Evolutionary conservation across 2,113 vertebrate genomes (phyloP), one percentile per base, ranked within the genome.

Genomic region (Rhinolophus ferrumequinum): DNA sequence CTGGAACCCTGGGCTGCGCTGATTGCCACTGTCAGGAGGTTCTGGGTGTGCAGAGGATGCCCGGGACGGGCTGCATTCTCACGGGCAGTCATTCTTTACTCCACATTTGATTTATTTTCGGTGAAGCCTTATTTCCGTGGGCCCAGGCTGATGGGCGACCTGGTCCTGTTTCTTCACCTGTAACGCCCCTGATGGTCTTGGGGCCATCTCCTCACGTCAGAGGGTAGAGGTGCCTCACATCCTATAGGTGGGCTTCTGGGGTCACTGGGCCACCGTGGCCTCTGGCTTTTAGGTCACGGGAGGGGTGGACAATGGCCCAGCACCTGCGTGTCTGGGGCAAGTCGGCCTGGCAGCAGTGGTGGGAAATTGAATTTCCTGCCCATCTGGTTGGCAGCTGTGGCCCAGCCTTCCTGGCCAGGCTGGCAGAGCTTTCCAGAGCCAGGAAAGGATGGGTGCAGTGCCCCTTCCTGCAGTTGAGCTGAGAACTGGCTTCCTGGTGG

Each of bases 341-440:
- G 41, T 41, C 8, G 28, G 66, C 66, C 81, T 94, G 93, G 94
- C 73, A 86, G 62, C 0, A 0, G 54, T 0, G 13, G 44, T 87
- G 83, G 86, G 95, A 97, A 97, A 64, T 84, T 18, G 21, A 41
- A 76, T 90, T 87, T 93, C 83, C 93, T 93, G 93, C 69, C 83
- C 79, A 70, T 81, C 33, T 64, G 41, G 69, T 58, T 69, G 90
- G 84, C 97, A 97, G 92, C 93, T 94, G 86, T 9, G 56, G 33
- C 28, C n/a, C 2, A 0, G 62, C 44, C 50, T 62, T 87, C 87
- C 77, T 47, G 73, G 91, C 92, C 82, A 56, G 30, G 75, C 56
- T 64, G 77, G 93, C 85, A 62, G 84, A 76, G 52, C 52, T 83
- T 30, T 19, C 60, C 30, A 24, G 44, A 12, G 26, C 47, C 8